Conservation (phyloP, 1,140 invertebrate genomes). For the Mizuhopecten yessoensis region DNA sequence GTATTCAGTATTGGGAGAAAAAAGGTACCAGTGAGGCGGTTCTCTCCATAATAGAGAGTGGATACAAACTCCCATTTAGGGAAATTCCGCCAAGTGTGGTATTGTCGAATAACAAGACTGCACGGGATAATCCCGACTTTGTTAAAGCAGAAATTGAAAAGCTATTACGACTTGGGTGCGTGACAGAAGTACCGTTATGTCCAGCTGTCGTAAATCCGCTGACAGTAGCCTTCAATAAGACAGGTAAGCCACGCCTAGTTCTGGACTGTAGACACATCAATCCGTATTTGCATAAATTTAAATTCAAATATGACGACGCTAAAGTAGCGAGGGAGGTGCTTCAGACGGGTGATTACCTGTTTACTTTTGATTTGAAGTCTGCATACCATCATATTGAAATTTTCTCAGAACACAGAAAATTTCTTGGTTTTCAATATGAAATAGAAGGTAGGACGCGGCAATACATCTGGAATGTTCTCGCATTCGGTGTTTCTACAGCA, state of each 20-base stretch:
- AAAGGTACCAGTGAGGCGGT: no score
- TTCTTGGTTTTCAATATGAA: background rate
- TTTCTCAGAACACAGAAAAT: background rate
- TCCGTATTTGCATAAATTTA: conserved; percentile 48
- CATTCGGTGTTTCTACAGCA: conserved; percentile 15
- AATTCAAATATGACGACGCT: conserved; percentile 53
- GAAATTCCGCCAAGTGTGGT: background rate
- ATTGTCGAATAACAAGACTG: background rate
- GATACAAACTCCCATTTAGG: background rate
- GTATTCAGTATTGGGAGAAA: no score
- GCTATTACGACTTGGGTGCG: background rate
- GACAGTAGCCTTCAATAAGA: conserved; percentile 43
- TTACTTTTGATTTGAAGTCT: conserved; percentile 24
- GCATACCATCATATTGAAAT: conserved; percentile 47
- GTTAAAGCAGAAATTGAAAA: background rate
- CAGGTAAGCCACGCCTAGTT: conserved; percentile 45
- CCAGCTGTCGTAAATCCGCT: conserved; percentile 48
- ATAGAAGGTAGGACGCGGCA: background rate
- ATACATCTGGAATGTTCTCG: background rate
- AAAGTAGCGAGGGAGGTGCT: background rate
- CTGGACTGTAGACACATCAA: conserved; percentile 60
- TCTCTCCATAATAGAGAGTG: background rate
- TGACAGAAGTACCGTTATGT: background rate
- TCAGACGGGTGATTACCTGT: background rate
- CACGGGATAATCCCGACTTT: background rate